Evolutionary conservation across 2,797 vertebrate species (phyloP), one percentile per base, ranked within the genome.

Genomic region (Perdix hodgsoniae): DNA sequence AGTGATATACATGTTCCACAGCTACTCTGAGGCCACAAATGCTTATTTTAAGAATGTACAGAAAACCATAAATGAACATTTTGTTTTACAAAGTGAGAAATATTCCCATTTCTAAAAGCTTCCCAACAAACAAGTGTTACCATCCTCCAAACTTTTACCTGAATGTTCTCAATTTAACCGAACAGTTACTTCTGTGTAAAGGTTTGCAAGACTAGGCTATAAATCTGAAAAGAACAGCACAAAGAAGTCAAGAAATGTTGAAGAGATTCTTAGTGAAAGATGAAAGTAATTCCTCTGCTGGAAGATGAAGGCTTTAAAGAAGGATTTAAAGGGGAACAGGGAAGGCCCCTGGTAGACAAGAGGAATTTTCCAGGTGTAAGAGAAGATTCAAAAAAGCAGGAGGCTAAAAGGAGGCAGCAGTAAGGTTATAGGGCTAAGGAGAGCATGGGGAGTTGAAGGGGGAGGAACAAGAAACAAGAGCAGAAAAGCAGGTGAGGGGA

Each of bases 401-500:
- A 92, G 50, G 24, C 29, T 71, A 61, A 84, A 14, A 71, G 42
- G n/a, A 90, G 60, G 70, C 79, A 76, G 56, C 21, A 56, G 37
- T 66, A 88, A 73, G 73, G 92, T 90, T 83, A 94, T 81, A 91
- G 73, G 79, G 33, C 85, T 84, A 86, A 86, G 60, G 59, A 88
- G 63, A 93, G 60, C 52, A 76, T 2, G 3, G 83, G 86, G 91
- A 94, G 76, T 11, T 81, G 61, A 9, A 82, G 17, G 2, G 18
- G n/a, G 16, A 89, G n/a, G 44, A 90, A 93, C 12, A 22, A 94
- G 65, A 92, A 94, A 88, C 22, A 18, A 85, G 73, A 77, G 45
- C 65, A 93, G 57, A 86, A 91, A 91, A 86, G 67, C 93, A 89
- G 79, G 78, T 90, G 85, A 90, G 84, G 74, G 87, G 92, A 95